Percentiles rank a stretch among this genome's conserved stretches.
phyloP scores from a whole-genome alignment of 2,888 invertebrate genomes.

The Halocaridina rubra region DNA sequence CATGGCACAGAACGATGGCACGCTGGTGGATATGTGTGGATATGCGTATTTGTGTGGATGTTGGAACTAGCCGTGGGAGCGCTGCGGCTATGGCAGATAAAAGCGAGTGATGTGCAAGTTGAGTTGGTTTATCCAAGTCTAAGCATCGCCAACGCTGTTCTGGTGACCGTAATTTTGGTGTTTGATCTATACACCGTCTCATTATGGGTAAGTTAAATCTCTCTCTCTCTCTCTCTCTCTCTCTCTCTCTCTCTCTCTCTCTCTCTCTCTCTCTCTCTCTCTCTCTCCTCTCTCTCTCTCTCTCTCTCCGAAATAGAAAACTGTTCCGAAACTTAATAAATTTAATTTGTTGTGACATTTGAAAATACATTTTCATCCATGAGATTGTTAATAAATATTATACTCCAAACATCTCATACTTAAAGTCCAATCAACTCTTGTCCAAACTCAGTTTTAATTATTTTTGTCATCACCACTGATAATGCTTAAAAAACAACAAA shows the following conservation, averaged over 20 bases:
- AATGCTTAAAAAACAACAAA: too few species aligned
- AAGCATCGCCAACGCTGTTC: background rate
- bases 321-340: background rate
- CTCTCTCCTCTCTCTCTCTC: background rate
- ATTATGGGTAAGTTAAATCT: conserved; percentile 25
- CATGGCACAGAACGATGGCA: conserved; percentile 2
- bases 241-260: background rate
- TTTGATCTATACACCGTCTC: conserved; percentile 19
- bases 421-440: too few species aligned
- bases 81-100: conserved; percentile 34
- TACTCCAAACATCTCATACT: too few species aligned
- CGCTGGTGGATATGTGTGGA: background rate
- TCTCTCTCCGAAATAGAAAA: background rate
- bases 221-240: background rate
- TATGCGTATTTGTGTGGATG: conserved; percentile 3
- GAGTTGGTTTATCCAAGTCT: conserved; percentile 21
- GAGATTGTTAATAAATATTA: background rate
- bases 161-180: background rate
- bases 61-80: conserved; percentile 16
- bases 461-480: too few species aligned
- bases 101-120: background rate
- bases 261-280: background rate
- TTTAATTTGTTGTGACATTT: background rate
- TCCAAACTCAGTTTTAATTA: too few species aligned
- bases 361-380: background rate